Conservation (phyloP, 2,113 vertebrate genomes). For the Stomatorhinus ivindoensis region DNA sequence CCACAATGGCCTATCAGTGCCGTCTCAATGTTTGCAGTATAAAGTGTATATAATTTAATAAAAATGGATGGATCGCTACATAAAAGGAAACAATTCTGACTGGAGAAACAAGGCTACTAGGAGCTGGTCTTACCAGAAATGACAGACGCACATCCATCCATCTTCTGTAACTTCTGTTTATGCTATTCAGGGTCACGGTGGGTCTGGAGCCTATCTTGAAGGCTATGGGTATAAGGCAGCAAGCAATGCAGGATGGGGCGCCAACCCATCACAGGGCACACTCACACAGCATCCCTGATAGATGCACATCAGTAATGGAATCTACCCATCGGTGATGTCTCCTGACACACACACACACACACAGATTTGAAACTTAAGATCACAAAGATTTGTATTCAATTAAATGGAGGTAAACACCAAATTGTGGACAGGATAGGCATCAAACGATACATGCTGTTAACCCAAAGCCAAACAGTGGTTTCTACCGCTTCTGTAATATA, state of each 20-base stretch:
- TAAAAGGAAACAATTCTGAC: neutral
- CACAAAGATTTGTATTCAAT: neutral
- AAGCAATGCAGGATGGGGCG: too few relatives aligned
- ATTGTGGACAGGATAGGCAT: neutral
- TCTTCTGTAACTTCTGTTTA: too few relatives aligned
- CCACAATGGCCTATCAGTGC: neutral
- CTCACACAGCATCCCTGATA: neutral
- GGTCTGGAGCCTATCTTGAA: too few relatives aligned
- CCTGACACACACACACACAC: neutral
- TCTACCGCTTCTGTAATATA: neutral
- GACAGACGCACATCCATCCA: neutral
- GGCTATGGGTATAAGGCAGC: too few relatives aligned
- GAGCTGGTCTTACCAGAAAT: neutral
- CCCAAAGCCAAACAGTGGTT: neutral
- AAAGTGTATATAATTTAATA: neutral
- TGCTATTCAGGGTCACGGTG: too few relatives aligned
- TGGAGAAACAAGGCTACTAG: neutral
- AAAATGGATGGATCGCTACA: neutral
- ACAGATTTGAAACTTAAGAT: neutral
- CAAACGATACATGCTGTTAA: neutral
- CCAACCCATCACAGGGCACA: too few relatives aligned
- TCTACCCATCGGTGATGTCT: neutral
- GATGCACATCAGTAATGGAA: neutral
- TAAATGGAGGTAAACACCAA: neutral
- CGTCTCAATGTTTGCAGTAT: neutral